Base-by-base conservation (phyloP, 2,113 vertebrate genomes). In the Callithrix jacchus region DNA sequence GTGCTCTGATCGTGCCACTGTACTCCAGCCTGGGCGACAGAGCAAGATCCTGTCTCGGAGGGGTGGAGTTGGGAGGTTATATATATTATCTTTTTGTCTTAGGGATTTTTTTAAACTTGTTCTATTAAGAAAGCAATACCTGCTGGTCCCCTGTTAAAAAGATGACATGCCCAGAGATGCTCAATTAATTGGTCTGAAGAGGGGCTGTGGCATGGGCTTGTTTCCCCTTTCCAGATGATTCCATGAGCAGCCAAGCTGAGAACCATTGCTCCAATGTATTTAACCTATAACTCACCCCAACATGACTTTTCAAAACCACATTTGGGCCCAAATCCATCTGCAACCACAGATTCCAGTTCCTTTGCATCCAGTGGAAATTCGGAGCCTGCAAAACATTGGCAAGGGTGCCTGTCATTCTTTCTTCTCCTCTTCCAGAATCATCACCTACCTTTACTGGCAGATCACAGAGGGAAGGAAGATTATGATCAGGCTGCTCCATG, bases 401-500 rank as follows among this genome's bases (percentile, higher is more conserved):
- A 20, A 45, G 13, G 8, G 42, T 30, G 20, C 20, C 64, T 81
- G 71, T 56, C 56, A 84, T 73, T 58, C 37, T 83, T 93, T 86
- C 37, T 42, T 84, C 61, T 74, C 70, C 47, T 96, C 82, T 70
- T 98, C 88, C 96, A 99, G 99, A 79, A 97, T 99, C 91, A 83
- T 99, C 94, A 98, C 98, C 79, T 99, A 99, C 92, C 95, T 99
- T 95, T 99, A 99, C 98, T 99, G 98, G 99, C 98, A 99, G 98
- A 98, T 99, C 96, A 98, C 98, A 96, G 97, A 98, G 93, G 99
- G 99, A 93, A 99, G 99, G 96, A 99, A 98, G 98, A 97, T 98
- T 47, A 98, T 99, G 96, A 98, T 98, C 86, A 93, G 85, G 93
- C 97, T 97, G 11, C 98, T 99, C 68, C 98, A 14, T 35, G 95